These are phyloP conservation scores for Colletes latitarsis DNA, from an alignment of 1,140 invertebrate genomes.

Conservation along the genomic window DNA sequence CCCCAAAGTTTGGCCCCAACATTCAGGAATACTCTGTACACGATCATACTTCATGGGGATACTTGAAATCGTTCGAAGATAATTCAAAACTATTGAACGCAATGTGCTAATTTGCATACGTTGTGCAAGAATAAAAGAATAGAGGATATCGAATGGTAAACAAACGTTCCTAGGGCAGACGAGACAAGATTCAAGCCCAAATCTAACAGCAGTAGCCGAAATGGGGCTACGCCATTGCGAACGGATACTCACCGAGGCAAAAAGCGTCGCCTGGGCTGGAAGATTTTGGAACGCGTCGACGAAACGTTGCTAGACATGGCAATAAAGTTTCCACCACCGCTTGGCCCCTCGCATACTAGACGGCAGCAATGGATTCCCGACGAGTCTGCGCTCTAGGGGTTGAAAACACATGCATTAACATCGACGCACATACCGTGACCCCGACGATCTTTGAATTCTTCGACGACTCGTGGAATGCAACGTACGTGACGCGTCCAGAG, in stretches of 20 bases:
- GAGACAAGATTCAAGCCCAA: no score
- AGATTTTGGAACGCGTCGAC: neutral
- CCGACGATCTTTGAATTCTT: neutral
- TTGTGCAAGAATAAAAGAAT: no score
- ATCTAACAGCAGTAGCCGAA: no score
- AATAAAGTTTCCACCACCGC: neutral
- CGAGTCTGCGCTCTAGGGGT: conserved; percentile 43
- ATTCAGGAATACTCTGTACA: no score
- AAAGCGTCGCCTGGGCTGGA: neutral
- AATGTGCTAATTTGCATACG: no score
- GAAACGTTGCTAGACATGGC: neutral
- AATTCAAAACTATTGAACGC: no score
- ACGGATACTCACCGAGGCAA: conserved; percentile 14
- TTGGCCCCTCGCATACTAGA: neutral
- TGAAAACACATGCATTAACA: conserved; percentile 42
- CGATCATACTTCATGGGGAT: no score
- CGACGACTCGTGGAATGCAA: neutral
- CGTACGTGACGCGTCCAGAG: no score
- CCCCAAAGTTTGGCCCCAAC: no score
- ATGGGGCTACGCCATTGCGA: neutral
- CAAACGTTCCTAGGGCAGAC: no score
- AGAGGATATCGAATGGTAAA: no score
- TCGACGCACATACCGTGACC: neutral
- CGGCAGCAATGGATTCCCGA: conserved; percentile 19
- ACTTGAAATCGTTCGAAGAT: no score